These are phyloP conservation scores for Bombyx huttoni DNA, from an alignment of 2,888 invertebrate genomes.

Conservation along the genomic window DNA sequence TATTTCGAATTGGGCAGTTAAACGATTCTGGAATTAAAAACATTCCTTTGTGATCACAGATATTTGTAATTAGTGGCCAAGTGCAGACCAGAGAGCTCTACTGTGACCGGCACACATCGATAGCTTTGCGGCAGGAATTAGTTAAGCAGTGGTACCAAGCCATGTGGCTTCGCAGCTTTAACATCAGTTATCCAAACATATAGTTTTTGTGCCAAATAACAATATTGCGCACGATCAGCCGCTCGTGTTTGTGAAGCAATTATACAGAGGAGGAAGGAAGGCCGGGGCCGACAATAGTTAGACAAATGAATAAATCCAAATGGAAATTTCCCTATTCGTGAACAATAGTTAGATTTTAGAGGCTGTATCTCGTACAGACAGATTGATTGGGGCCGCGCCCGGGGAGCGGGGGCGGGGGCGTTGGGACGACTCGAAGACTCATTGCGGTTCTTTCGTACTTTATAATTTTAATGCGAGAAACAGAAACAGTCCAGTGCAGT, in stretches of 20 bases:
- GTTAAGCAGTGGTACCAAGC: too few species aligned
- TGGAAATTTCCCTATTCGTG: constrained; percentile 68
- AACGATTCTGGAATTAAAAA: constrained; percentile 12
- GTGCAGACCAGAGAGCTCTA: neutral
- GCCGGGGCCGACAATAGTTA: constrained; percentile 54
- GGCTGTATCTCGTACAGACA: constrained; percentile 68
- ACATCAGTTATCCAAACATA: neutral
- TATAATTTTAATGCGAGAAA: too few species aligned
- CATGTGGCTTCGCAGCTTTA: neutral
- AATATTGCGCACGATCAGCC: constrained; percentile 7
- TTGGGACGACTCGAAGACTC: constrained; percentile 9
- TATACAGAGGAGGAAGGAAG: constrained; percentile 30
- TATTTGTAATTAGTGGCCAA: neutral
- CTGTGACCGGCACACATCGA: too few species aligned
- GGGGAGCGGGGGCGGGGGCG: constrained; percentile 40
- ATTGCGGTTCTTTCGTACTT: too few species aligned
- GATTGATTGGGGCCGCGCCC: constrained; percentile 66
- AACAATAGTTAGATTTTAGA: constrained; percentile 72
- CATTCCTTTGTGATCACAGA: neutral
- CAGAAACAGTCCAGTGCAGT: too few species aligned
- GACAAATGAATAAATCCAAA: constrained; percentile 72
- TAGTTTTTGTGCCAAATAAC: neutral
- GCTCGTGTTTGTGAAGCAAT: constrained; percentile 28
- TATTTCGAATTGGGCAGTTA: constrained; percentile 18
- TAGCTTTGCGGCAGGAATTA: too few species aligned